Evolutionary conservation across 2,797 vertebrate genomes (phyloP).

Genomic region (Alfaro cultratus): DNA sequence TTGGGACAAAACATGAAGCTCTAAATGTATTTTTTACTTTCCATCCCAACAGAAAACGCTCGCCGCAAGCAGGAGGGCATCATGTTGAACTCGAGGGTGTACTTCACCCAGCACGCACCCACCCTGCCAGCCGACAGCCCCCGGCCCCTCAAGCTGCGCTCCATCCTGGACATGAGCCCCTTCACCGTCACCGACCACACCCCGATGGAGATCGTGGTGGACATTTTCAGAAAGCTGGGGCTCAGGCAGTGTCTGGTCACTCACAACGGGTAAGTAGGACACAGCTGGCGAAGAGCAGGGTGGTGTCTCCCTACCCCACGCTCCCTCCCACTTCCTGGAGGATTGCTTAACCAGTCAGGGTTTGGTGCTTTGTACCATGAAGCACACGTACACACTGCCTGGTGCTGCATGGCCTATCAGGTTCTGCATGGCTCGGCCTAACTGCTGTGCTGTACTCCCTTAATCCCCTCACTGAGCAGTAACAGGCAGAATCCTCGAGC

Average conservation of each 20-base stretch:
- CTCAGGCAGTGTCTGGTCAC: conserved; percentile 99
- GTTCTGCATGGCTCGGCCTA: conserved; percentile 57
- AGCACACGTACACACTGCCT: conserved; percentile 36
- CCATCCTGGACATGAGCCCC: conserved; percentile 98
- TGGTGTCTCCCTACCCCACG: no score
- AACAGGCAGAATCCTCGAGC: conserved; percentile 24
- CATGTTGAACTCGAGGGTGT: conserved; percentile 92
- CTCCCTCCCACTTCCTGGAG: background rate
- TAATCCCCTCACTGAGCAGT: conserved; percentile 17
- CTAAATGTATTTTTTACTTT: background rate
- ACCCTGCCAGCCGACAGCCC: conserved; percentile 97
- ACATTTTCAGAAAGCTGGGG: conserved; percentile 98
- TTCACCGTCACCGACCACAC: conserved; percentile 99
- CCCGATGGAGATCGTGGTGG: conserved; percentile 99
- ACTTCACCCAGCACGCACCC: conserved; percentile 97
- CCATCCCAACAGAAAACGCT: conserved; percentile 86
- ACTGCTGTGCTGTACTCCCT: conserved; percentile 45
- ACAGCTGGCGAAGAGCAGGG: background rate
- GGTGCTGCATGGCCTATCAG: conserved; percentile 53
- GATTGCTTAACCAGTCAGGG: conserved; percentile 3
- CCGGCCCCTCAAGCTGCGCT: conserved; percentile 94
- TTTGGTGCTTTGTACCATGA: conserved; percentile 3
- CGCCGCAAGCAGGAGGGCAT: conserved; percentile 97
- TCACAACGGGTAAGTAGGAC: conserved; percentile 92
- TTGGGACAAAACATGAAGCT: background rate